Percentiles rank a stretch among this genome's conserved stretches.
Conservation (phyloP, 2,113 vertebrate species). For the Entelurus aequoreus region DNA sequence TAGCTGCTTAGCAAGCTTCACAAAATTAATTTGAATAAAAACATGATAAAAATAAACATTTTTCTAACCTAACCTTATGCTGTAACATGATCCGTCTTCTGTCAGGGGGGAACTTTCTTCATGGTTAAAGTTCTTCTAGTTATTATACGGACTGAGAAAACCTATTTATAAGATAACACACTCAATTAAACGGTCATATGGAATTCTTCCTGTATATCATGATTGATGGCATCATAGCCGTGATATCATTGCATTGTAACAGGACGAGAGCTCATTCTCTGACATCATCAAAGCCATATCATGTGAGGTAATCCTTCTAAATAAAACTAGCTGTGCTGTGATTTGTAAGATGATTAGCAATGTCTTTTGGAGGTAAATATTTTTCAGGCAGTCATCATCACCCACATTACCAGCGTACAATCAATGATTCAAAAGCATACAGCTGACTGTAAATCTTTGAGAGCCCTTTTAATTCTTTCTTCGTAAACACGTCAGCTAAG, state of each 20-base stretch:
- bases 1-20: too few relatives aligned
- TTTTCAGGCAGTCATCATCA: neutral
- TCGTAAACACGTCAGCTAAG: neutral
- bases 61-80: slow-evolving; percentile 1
- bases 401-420: neutral
- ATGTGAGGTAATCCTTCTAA: slow-evolving; percentile 3
- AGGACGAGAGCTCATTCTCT: neutral
- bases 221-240: slow-evolving; percentile 4
- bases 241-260: slow-evolving; percentile 3
- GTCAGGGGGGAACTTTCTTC: neutral
- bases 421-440: neutral
- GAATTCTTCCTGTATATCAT: neutral
- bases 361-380: neutral
- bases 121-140: neutral
- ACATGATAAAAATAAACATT: neutral
- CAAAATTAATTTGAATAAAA: too few relatives aligned
- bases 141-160: neutral
- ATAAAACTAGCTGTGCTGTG: neutral
- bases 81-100: slow-evolving; percentile 5
- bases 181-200: neutral
- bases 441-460: neutral
- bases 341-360: neutral
- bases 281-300: slow-evolving; percentile 9
- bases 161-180: neutral
- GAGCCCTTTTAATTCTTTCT: neutral